These are phyloP conservation scores for Alligator mississippiensis DNA, from an alignment of 2,113 vertebrate species.

Conservation along the genomic window DNA sequence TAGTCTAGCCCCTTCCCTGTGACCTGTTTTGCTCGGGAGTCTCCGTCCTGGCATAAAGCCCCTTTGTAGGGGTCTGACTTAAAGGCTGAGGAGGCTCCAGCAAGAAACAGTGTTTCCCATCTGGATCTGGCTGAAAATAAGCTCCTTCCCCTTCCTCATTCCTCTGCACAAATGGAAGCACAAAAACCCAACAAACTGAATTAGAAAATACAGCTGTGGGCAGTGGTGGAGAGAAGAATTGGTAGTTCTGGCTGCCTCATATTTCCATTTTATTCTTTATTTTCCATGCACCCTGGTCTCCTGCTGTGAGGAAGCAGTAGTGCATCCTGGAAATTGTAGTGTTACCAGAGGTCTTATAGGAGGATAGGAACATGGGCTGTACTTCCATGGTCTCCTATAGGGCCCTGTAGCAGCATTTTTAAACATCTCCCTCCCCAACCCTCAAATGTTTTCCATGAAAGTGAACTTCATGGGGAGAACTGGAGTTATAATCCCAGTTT, in stretches of 20 bases:
- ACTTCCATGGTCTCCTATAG: too few species aligned
- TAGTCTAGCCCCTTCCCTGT: neutral
- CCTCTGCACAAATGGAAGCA: neutral
- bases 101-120: neutral
- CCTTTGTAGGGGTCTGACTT: neutral
- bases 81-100: neutral
- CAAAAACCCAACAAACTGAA: neutral
- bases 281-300: too few species aligned
- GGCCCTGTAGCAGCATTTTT: too few species aligned
- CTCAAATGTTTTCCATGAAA: too few species aligned
- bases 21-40: neutral
- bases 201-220: neutral
- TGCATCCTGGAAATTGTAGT: neutral
- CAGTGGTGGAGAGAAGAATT: too few species aligned
- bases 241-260: too few species aligned
- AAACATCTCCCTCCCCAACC: too few species aligned
- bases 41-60: neutral
- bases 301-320: too few species aligned
- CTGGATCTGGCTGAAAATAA: neutral
- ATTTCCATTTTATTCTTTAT: too few species aligned
- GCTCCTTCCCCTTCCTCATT: neutral
- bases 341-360: neutral
- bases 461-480: too few species aligned
- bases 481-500: too few species aligned
- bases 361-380: too few species aligned